Evolutionary conservation across 2,797 vertebrate species (phyloP), one percentile per base, ranked within the genome.

Genomic region (Diglossa cyanea): DNA sequence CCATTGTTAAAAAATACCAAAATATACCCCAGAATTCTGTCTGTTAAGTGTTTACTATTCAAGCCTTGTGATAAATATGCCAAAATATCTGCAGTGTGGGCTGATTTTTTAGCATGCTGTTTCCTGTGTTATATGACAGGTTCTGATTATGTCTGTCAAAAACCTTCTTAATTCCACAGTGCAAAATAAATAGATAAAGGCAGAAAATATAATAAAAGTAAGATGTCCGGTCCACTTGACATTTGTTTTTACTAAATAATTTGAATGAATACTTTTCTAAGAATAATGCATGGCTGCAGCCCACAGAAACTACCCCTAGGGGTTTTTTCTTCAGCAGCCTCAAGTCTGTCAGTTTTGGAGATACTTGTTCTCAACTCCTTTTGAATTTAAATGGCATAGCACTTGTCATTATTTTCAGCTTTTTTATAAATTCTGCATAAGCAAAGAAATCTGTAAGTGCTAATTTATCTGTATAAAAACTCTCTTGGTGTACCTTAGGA

Each of bases 101-200:
- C 78, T 96, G 82, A 85, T 91, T 91, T 78, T 94, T 94, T 78
- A 85, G 93, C 91, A 88, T 82, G 63, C 60, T 51, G 23, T 72
- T 93, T 95, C 79, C 78, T 80, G 44, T 83, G 51, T 84, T 82
- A 50, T 90, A 72, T 91, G 95, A 90, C 85, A 94, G 91, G 72
- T 95, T 81, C 74, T 91, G 93, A 94, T 85, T 94, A 89, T 71
- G 60, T 92, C 95, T 96, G 92, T 95, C 92, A 96, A 93, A 95
- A 74, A 70, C 44, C 63, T 94, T 86, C 65, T 67, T 77, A 94
- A 95, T 81, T 92, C 40, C 75, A 33, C 50, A 25, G 21, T 57
- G 51, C 73, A 87, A 94, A 92, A 96, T 74, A 94, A 93, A 92
- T 60, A 93, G 86, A 88, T 75, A 92, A 93, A 68, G 37, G n/a